Evolutionary conservation across 2,113 vertebrate species (phyloP).

Genomic region (Mus pahari): DNA sequence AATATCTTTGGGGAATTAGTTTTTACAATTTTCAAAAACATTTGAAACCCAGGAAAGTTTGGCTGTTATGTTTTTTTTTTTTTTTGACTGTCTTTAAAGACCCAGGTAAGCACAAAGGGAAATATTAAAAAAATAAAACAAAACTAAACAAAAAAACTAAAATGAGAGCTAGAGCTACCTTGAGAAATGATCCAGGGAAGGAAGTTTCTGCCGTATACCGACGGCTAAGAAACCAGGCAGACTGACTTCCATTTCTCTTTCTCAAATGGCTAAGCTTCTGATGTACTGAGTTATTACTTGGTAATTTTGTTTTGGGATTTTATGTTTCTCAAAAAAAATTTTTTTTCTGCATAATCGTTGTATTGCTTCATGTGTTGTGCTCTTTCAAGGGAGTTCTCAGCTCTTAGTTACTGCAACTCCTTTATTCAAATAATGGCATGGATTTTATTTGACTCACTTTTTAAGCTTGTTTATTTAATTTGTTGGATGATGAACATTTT

Average conservation of each 20-base stretch:
- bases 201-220: background rate
- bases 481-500: slow-evolving; percentile 10
- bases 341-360: background rate
- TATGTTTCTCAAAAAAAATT: background rate
- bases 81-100: background rate
- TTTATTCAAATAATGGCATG: background rate
- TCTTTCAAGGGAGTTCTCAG: background rate
- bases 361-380: background rate
- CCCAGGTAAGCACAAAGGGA: background rate
- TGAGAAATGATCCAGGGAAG: background rate
- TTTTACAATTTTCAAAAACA: background rate
- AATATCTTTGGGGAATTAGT: slow-evolving; percentile 45
- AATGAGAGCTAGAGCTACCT: background rate
- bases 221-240: background rate
- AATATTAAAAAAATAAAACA: background rate
- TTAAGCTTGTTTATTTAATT: slow-evolving; percentile 3
- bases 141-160: no score
- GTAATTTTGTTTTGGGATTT: slow-evolving; percentile 31
- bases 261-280: background rate
- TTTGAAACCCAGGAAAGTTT: background rate
- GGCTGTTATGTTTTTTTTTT: background rate
- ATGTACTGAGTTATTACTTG: background rate
- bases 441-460: slow-evolving; percentile 16
- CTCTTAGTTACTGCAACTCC: background rate
- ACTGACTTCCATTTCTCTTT: background rate